Percentiles rank a stretch among this genome's conserved stretches.
Conservation (phyloP, 2,113 vertebrate genomes). For the Thinocorus orbignyianus region DNA sequence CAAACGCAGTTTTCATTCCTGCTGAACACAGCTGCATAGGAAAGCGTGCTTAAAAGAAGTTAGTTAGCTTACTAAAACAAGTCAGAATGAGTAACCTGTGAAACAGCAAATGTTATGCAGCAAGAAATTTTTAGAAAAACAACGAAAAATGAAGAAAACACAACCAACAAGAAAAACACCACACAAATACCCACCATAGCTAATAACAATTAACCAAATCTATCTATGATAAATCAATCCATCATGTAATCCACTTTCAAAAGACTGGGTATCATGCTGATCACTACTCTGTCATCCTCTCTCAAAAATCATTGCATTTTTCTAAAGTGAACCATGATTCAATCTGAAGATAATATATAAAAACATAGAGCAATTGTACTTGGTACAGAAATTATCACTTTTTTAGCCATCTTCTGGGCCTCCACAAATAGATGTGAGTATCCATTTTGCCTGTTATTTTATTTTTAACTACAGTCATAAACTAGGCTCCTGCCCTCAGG, state of each 20-base stretch:
- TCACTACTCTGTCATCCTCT: neutral
- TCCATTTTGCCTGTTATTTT: neutral
- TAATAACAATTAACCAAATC: neutral
- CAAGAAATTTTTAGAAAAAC: neutral
- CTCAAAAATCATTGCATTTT: neutral
- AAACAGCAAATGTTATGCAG: neutral
- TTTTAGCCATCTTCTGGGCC: neutral
- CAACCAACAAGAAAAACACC: neutral
- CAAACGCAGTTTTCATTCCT: neutral
- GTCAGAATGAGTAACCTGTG: neutral
- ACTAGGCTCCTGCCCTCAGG: neutral
- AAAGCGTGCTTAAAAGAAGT: neutral
- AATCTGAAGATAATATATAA: neutral
- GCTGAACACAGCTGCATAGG: neutral
- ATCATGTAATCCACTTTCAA: neutral
- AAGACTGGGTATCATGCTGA: neutral
- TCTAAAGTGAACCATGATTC: neutral
- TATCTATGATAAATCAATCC: no score
- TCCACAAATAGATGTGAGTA: neutral
- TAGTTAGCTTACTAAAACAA: neutral
- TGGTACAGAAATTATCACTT: neutral
- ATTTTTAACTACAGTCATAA: conserved; percentile 45
- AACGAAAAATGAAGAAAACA: no score
- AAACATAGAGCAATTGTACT: neutral
- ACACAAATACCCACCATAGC: neutral